Conservation (phyloP, 2,888 invertebrate species). For the Coecobrya sp. region DNA sequence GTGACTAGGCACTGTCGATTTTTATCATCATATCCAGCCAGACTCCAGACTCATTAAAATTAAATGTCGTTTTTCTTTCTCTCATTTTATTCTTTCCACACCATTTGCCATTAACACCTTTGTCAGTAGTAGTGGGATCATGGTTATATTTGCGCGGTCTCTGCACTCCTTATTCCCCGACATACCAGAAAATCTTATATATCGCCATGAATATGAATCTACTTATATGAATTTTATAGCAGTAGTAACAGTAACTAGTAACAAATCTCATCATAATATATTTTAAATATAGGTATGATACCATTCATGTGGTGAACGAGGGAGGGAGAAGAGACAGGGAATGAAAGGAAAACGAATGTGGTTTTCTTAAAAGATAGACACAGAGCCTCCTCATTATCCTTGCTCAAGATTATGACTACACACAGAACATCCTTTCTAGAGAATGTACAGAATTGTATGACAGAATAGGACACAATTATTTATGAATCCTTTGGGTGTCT, state of each 20-base stretch:
- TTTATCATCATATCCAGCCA: not conserved
- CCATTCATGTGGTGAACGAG: not conserved
- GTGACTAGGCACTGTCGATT: not conserved
- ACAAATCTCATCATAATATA: not conserved
- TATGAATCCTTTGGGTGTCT: slow-evolving; percentile 74
- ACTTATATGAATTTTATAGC: not conserved
- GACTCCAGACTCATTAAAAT: slow-evolving; percentile 40
- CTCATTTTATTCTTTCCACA: not conserved
- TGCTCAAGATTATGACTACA: not conserved
- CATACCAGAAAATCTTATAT: too few species aligned
- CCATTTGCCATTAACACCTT: not conserved
- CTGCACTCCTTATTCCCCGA: too few species aligned
- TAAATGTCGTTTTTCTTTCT: slow-evolving; percentile 4
- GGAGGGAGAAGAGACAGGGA: slow-evolving; percentile 4
- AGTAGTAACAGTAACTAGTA: not conserved
- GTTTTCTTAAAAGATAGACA: slow-evolving; percentile 44
- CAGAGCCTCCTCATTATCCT: slow-evolving; percentile 32
- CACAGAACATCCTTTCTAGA: not conserved
- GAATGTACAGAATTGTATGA: not conserved
- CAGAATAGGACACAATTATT: slow-evolving; percentile 59
- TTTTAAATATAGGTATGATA: slow-evolving; percentile 12
- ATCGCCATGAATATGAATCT: too few species aligned
- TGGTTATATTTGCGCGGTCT: not conserved
- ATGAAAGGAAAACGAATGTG: slow-evolving; percentile 45
- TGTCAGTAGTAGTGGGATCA: not conserved